These are phyloP conservation scores for Drosophila limbata DNA, from an alignment of 2,888 invertebrate genomes.

Conservation along the genomic window DNA sequence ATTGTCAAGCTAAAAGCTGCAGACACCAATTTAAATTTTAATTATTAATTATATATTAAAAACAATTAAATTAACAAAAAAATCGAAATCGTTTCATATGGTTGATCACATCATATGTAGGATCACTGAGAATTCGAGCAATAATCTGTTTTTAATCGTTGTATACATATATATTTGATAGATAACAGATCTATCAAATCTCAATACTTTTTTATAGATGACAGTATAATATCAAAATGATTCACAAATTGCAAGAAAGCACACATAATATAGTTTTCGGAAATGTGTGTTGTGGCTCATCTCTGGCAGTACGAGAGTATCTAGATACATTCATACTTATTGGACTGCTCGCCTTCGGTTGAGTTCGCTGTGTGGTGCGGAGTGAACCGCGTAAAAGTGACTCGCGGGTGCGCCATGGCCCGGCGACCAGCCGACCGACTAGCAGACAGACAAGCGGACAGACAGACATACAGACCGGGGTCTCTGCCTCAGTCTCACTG, in stretches of 20 bases:
- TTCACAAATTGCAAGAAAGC: conserved; percentile 6
- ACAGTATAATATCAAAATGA: not conserved
- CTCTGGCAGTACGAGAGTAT: conserved; percentile 37
- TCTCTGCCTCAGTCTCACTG: conserved; percentile 56
- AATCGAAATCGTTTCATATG: not conserved
- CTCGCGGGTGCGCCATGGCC: conserved; percentile 83
- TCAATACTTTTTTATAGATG: not conserved
- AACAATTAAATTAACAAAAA: no score
- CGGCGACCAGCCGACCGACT: conserved; percentile 35
- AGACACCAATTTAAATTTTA: no score
- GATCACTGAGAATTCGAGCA: no score
- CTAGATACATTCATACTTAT: conserved; percentile 60
- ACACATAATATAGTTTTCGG: conserved; percentile 14
- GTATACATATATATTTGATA: not conserved
- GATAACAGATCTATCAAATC: not conserved
- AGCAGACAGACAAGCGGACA: not conserved
- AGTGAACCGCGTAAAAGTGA: conserved; percentile 72
- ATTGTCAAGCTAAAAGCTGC: no score
- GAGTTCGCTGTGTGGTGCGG: conserved; percentile 40
- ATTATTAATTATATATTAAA: no score
- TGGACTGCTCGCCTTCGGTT: conserved; percentile 46
- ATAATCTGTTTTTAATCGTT: no score
- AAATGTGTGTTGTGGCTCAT: conserved; percentile 35
- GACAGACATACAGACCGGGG: conserved; percentile 17
- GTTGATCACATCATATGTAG: no score